These are phyloP conservation scores for Imbricaverruca yamaguchii DNA, from an alignment of 2,888 invertebrate species.

Conservation along the genomic window DNA sequence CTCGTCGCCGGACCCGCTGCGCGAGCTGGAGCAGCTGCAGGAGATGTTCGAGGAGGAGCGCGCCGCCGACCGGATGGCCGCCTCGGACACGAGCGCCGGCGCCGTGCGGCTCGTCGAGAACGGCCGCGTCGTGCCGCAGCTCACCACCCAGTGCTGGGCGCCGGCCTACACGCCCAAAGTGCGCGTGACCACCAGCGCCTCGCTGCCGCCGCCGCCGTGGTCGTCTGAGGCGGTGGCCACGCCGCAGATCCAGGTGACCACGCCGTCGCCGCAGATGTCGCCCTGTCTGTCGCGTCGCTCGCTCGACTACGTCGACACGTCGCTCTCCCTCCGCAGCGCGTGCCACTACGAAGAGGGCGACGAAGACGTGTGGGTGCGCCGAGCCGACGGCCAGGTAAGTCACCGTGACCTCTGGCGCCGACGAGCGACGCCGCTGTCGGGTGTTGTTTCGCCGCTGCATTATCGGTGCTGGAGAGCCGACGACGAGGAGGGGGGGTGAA, in stretches of 20 bases:
- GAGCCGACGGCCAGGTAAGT: no score
- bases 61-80: slow-evolving; percentile 35
- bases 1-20: neutral
- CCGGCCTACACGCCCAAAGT: slow-evolving; percentile 39
- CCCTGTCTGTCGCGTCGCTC: slow-evolving; percentile 70
- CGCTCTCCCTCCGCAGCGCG: no score
- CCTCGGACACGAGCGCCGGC: slow-evolving; percentile 40
- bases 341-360: no score
- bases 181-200: slow-evolving; percentile 36
- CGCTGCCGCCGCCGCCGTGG: neutral
- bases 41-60: slow-evolving; percentile 34
- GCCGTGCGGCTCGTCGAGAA: slow-evolving; percentile 36
- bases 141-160: slow-evolving; percentile 40
- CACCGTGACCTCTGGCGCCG: no score
- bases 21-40: slow-evolving; percentile 27
- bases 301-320: slow-evolving; percentile 57
- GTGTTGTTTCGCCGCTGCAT: no score
- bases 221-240: slow-evolving; percentile 48
- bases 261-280: slow-evolving; percentile 47
- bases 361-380: no score
- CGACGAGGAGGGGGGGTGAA: no score
- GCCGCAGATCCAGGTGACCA: slow-evolving; percentile 50
- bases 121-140: slow-evolving; percentile 40
- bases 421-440: no score
- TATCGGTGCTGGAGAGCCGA: no score